Percentiles rank a stretch among this genome's conserved stretches.
phyloP scores from a whole-genome alignment of 1,140 invertebrate genomes.

The Dufourea novaeangliae region DNA sequence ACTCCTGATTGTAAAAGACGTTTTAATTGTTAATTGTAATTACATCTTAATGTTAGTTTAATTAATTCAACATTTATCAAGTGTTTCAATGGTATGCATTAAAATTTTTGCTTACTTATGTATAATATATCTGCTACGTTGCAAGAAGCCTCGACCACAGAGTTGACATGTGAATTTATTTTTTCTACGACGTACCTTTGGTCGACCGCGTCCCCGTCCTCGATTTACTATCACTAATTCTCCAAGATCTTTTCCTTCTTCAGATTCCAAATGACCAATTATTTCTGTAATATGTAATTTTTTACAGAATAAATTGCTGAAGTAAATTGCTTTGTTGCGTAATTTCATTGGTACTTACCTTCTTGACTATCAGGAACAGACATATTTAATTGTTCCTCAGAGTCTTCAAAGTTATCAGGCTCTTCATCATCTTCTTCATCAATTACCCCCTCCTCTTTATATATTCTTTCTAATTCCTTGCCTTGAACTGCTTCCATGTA shows the following conservation, averaged over 20 bases:
- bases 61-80: too few species aligned
- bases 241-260: slow-evolving; percentile 83
- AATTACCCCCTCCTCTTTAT: slow-evolving; percentile 87
- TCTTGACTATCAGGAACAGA: slow-evolving; percentile 73
- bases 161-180: slow-evolving; percentile 82
- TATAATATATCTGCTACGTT: slow-evolving; percentile 80
- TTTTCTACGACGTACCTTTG: slow-evolving; percentile 80
- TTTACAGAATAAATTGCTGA: neutral
- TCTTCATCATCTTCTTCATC: slow-evolving; percentile 83
- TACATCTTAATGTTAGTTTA: too few species aligned
- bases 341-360: slow-evolving; percentile 57
- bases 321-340: too few species aligned
- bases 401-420: slow-evolving; percentile 59
- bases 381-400: slow-evolving; percentile 61
- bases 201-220: slow-evolving; percentile 82
- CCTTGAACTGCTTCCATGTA: slow-evolving; percentile 87
- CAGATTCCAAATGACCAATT: slow-evolving; percentile 86
- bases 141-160: slow-evolving; percentile 82
- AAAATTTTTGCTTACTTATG: slow-evolving; percentile 74
- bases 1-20: slow-evolving; percentile 64
- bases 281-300: slow-evolving; percentile 78
- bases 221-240: slow-evolving; percentile 85
- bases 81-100: neutral
- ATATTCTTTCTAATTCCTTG: slow-evolving; percentile 88
- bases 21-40: too few species aligned